Evolutionary conservation across 1,140 invertebrate genomes (phyloP), one percentile per base, ranked within the genome.

Genomic region (Platorchestia sp.): DNA sequence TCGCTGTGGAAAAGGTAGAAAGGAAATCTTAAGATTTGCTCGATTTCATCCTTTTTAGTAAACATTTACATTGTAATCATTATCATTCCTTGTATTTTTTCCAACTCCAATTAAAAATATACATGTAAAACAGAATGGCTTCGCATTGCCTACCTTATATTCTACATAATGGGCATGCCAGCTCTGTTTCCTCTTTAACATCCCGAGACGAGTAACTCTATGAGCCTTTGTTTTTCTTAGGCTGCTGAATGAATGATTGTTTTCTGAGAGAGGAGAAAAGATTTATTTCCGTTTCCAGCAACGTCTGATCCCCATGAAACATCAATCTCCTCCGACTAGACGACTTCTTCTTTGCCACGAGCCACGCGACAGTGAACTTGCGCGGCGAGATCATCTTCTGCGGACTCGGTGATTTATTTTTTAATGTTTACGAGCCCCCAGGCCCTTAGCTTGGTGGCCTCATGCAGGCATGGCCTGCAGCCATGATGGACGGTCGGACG

Each of bases 391-490:
- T 75, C 59, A 75, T 75, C 10, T 75, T 89, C 43, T 42, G 43
- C 87, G 41, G 87, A 41, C n/a, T 44, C 36, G 87, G 87, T 89
- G 87, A 89, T 89, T 89, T 89, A 5, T 44, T 44, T 42, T 44
- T 89, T 89, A 42, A 89, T 89, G n/a, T 89, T 89, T 89, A 89
- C 87, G 87, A 89, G 87, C 41, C 87, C 59, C 59, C 59, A 75
- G 59, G 27, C 59, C 27, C 59, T 75, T 75, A 36, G 87, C n/a
- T 41, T 44, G 41, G 87, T 36, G n/a, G 87, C 43, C 43, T 89
- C n/a, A 89, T 89, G 87, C 43, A 86, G 87, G 87, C 91, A 45
- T 41, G 45, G n/a, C 91, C 43, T 45, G 91, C 91, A 93, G 91
- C 10, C 19, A 93, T 93, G 91, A 93, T 93, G 45, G 91, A 93